Evolutionary conservation across 2,888 invertebrate species (phyloP).

Genomic region (Netelia virgata): DNA sequence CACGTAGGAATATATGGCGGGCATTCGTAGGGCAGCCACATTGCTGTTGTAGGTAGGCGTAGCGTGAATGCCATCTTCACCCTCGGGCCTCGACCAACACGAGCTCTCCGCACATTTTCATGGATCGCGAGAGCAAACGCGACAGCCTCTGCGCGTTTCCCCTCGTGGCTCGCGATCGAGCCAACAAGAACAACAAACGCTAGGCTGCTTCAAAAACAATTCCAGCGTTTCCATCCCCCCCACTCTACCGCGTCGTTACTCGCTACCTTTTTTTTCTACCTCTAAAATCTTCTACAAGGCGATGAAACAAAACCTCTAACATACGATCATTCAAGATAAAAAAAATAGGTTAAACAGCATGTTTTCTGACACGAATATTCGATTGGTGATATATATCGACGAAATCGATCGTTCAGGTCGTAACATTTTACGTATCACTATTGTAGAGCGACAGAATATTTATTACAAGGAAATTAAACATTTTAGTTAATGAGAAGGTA

Average conservation of each 20-base stretch:
- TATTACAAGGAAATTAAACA: no score
- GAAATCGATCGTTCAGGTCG: background rate
- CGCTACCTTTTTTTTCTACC: slow-evolving; percentile 27
- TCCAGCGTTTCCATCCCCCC: slow-evolving; percentile 3
- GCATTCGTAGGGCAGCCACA: slow-evolving; percentile 23
- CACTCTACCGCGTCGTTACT: slow-evolving; percentile 38
- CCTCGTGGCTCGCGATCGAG: slow-evolving; percentile 22
- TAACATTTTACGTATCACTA: background rate
- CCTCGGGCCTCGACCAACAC: slow-evolving; percentile 49
- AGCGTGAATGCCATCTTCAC: slow-evolving; percentile 59
- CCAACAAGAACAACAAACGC: slow-evolving; percentile 62
- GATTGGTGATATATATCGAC: background rate
- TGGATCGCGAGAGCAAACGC: slow-evolving; percentile 16
- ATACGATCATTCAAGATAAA: background rate
- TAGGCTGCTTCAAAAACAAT: slow-evolving; percentile 62
- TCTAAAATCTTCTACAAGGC: background rate
- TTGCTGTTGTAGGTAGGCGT: slow-evolving; percentile 44
- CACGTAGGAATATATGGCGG: background rate
- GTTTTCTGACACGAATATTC: background rate
- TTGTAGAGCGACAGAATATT: no score
- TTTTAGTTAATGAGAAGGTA: no score
- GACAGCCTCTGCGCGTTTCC: background rate
- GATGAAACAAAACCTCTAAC: background rate
- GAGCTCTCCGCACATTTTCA: slow-evolving; percentile 34
- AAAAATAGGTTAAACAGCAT: background rate